Base-by-base conservation (phyloP, 2,113 vertebrate species). In the Leptobrachium ailaonicum region DNA sequence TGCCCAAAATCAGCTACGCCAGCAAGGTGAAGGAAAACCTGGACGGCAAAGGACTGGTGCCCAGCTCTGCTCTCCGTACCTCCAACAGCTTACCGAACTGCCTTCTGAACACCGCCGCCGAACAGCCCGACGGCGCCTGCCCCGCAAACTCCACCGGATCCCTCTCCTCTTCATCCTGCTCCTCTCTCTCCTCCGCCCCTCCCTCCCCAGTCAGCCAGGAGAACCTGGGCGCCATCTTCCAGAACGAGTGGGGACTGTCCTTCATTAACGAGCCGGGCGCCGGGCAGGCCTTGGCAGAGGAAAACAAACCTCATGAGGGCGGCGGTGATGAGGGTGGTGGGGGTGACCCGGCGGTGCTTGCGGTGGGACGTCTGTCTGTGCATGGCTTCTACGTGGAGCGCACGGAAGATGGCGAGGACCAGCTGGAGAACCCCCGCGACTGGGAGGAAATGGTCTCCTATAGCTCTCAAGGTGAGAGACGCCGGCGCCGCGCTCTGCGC, bases 231-330 rank as follows among this genome's bases (percentile, higher is more conserved):
- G 91, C 93, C 76, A 89, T 95, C 81, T 91, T 95, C 75, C 92
- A 95, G 84, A 95, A 95, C 85, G 89, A 94, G 80, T 95, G 94
- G 94, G 94, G 94, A 45, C 90, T 95, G 4, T 94, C 93, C 76
- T 95, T 95, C 82, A 95, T 95, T 84, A 94, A 90, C 0, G 93
- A 94, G 40, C 84, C 84, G 0, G 84, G 84, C 2, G 75, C 76
- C 3, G 81, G 83, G 11, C 76, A 82, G 66, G 66, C 58, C 2
- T 32, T 10, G 8, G 58, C 54, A 1, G 66, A 54, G 14, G 32
- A 0, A 4, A 45, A 8, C 7, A 42, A 43, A 11, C 12, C 43
- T 1, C 45, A 73, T 14, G 45, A 56, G 3, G 44, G 66, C 40
- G 50, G 42, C 7, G 60, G 20, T 3, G 44, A 5, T 63, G 63